phyloP scores from a whole-genome alignment of 1,140 invertebrate species.

The Drosophila triauraria region DNA sequence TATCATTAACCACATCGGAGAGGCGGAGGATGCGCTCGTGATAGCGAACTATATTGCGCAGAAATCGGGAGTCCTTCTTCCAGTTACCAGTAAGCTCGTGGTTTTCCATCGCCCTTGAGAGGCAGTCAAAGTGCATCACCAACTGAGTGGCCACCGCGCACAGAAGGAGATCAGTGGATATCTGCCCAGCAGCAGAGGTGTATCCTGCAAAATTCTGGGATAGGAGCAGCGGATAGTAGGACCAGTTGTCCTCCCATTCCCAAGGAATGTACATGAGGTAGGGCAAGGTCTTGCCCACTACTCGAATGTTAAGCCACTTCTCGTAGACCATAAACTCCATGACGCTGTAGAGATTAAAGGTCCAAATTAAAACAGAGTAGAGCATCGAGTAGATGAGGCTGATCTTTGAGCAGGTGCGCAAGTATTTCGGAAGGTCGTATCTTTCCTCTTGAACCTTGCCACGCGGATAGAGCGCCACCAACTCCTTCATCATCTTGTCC shows the following conservation, averaged over 20 bases:
- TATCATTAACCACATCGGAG: constrained; percentile 40
- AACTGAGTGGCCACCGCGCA: constrained; percentile 60
- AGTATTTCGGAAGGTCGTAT: constrained; percentile 40
- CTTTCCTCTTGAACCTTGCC: constrained; percentile 17
- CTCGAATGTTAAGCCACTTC: constrained; percentile 42
- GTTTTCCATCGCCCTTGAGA: constrained; percentile 27
- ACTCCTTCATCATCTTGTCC: constrained; percentile 35
- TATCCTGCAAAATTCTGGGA: constrained; percentile 53
- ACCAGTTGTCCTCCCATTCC: constrained; percentile 58
- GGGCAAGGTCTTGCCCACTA: constrained; percentile 52
- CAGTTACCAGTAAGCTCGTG: constrained; percentile 47
- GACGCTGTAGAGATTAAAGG: constrained; percentile 66
- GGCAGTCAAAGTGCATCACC: constrained; percentile 71
- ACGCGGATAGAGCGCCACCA: constrained; percentile 57
- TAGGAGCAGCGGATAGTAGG: constrained; percentile 57
- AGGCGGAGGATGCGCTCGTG: constrained; percentile 46
- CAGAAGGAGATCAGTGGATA: constrained; percentile 66
- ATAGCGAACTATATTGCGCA: constrained; percentile 46
- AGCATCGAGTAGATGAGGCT: constrained; percentile 52
- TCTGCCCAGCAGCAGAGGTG: constrained; percentile 66
- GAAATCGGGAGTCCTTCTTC: constrained; percentile 33
- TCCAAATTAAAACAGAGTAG: constrained; percentile 71
- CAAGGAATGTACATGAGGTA: constrained; percentile 69
- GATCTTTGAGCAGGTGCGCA: constrained; percentile 38
- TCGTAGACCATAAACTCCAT: constrained; percentile 66